These are phyloP conservation scores for Pyralis farinalis DNA, from an alignment of 2,888 invertebrate species.

Conservation along the genomic window DNA sequence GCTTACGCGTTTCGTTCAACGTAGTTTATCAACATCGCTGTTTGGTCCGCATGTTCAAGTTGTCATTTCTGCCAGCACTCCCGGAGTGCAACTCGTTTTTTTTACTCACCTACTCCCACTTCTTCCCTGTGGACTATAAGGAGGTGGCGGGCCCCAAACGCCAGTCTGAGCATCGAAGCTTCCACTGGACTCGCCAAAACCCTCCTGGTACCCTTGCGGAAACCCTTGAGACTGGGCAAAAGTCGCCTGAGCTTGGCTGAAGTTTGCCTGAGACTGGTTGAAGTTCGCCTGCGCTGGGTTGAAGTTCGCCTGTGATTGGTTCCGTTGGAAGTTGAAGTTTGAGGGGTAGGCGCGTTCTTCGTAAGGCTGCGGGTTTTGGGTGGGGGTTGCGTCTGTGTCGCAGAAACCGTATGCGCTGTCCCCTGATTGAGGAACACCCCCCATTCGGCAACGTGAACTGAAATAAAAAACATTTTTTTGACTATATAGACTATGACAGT, in stretches of 20 bases:
- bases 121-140: constrained; percentile 89
- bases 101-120: constrained; percentile 50
- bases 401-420: constrained; percentile 92
- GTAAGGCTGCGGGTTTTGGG: constrained; percentile 32
- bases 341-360: constrained; percentile 46
- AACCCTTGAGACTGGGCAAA: constrained; percentile 21
- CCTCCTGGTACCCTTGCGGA: constrained; percentile 29
- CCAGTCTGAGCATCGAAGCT: constrained; percentile 81
- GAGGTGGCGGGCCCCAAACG: constrained; percentile 93
- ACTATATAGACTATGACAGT: too few species aligned
- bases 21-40: too few species aligned
- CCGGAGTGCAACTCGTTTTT: too few species aligned
- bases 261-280: constrained; percentile 24
- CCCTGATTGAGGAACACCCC: constrained; percentile 83
- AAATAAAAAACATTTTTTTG: too few species aligned
- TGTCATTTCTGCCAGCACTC: too few species aligned
- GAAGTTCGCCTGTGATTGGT: constrained; percentile 18
- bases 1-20: too few species aligned
- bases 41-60: too few species aligned
- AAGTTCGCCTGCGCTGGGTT: constrained; percentile 19
- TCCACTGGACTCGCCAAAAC: constrained; percentile 80
- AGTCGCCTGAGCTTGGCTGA: constrained; percentile 24
- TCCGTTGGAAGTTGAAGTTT: constrained; percentile 22
- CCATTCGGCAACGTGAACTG: constrained; percentile 83
- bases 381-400: constrained; percentile 52